Conservation (phyloP, 2,888 invertebrate genomes). For the Chaetogeoica ovagalla region DNA sequence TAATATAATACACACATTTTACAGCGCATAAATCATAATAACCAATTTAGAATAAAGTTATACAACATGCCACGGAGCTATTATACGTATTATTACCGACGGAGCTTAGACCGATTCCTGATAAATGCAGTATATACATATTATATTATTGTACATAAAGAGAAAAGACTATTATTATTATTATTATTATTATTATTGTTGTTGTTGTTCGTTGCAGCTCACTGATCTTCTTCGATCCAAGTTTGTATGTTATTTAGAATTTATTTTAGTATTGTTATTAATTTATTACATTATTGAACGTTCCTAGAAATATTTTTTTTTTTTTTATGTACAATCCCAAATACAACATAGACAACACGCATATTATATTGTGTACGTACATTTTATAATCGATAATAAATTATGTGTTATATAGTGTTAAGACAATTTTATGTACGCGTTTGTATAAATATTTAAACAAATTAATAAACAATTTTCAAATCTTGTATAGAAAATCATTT, state of each 20-base stretch:
- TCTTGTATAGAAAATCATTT: background rate
- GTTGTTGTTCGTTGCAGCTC: constrained; percentile 16
- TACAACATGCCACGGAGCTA: background rate
- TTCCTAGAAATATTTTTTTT: constrained; percentile 29
- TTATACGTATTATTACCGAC: too few species aligned
- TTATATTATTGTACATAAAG: constrained; percentile 46
- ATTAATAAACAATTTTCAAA: constrained; percentile 12
- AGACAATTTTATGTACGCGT: constrained; percentile 35
- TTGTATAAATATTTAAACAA: constrained; percentile 10
- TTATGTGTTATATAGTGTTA: constrained; percentile 9
- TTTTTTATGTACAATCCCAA: background rate
- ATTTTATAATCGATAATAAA: background rate
- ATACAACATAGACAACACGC: background rate
- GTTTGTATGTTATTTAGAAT: constrained; percentile 19
- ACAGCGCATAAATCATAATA: constrained; percentile 9
- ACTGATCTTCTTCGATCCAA: constrained; percentile 26
- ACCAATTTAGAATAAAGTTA: background rate
- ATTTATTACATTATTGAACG: constrained; percentile 3
- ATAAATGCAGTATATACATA: background rate
- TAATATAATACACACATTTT: background rate
- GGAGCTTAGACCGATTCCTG: background rate
- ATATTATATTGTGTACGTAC: background rate
- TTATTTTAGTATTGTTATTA: constrained; percentile 30
- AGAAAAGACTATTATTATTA: constrained; percentile 34
- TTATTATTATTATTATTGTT: background rate